Evolutionary conservation across 2,888 invertebrate genomes (phyloP), one percentile per base, ranked within the genome.

Genomic region (Limnephilus marmoratus): DNA sequence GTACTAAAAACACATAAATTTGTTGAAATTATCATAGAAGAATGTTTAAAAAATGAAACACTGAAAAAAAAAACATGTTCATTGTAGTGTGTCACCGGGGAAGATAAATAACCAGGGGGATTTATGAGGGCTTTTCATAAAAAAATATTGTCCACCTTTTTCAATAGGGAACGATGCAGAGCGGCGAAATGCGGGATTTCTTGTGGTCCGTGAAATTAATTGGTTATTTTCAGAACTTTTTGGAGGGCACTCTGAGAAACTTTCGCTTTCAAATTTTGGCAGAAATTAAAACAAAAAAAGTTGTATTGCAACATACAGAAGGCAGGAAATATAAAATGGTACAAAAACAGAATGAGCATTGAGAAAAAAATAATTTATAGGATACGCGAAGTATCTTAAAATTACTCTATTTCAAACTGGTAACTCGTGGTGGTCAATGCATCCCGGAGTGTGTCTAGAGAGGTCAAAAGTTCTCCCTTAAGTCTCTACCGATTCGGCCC

Each of bases 141-240:
- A 34, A 87, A 91, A 89, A 83, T 85, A 89, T 80, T 87, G 85
- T 91, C 91, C 89, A 91, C 88, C 49, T 82, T 91, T 91, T 91
- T 85, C 91, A 87, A 91, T 91, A 31, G 86, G 87, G 81, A 41
- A 87, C 45, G 45, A 81, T 82, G 45, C 29, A 81, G 81, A 68
- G 85, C 53, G 34, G 88, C 81, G 81, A 37, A 86, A 91, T 31
- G 81, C 41, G 90, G 88, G 85, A 91, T 53, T 91, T 85, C 87
- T 81, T 81, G 87, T 24, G 91, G 91, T 34, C 37, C 91, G 81
- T 87, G 85, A 87, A 87, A 91, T 91, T 91, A 91, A 91, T 91
- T 91, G 81, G 81, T 85, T 81, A 85, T 87, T 81, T 87, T 88
- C 80, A 2, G 15, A 31, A 24, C 89, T n/a, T 88, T 34, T 49